Evolutionary conservation across 23 tunicate genomes (phyloP).

Genomic region (Styela plicata): DNA sequence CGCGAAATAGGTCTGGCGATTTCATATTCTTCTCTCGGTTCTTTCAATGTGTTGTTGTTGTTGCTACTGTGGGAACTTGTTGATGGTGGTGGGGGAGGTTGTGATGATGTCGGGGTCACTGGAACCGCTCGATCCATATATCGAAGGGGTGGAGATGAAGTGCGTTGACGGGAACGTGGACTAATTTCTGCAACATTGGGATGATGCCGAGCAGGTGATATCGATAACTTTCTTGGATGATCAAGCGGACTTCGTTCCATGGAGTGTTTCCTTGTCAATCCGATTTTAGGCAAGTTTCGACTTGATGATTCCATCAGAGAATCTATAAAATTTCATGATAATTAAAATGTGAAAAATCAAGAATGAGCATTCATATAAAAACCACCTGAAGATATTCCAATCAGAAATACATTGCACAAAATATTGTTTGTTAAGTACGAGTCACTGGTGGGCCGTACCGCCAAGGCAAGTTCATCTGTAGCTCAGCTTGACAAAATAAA

Average conservation of each 20-base stretch:
- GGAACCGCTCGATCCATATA: neutral
- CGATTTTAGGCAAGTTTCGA: neutral
- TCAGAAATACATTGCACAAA: no score
- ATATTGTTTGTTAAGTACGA: no score
- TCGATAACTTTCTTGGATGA: neutral
- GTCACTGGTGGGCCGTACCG: no score
- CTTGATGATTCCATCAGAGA: neutral
- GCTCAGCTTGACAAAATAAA: no score
- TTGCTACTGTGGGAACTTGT: slow-evolving; percentile 11
- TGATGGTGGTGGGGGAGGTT: neutral
- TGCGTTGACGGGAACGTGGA: neutral
- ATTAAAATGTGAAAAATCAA: no score
- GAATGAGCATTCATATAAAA: no score
- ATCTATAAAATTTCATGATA: no score
- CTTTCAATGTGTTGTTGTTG: neutral
- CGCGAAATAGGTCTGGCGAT: slow-evolving; percentile 24
- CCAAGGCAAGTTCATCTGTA: no score
- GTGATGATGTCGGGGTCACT: neutral
- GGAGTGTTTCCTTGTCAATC: neutral
- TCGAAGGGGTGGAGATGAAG: neutral
- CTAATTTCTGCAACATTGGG: slow-evolving; percentile 1
- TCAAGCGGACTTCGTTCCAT: slow-evolving; percentile 2
- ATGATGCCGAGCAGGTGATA: neutral
- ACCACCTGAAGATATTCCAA: no score
- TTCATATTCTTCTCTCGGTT: slow-evolving; percentile 2